These are phyloP conservation scores for Calosoma granatense DNA, from an alignment of 1,140 invertebrate genomes.

Conservation along the genomic window DNA sequence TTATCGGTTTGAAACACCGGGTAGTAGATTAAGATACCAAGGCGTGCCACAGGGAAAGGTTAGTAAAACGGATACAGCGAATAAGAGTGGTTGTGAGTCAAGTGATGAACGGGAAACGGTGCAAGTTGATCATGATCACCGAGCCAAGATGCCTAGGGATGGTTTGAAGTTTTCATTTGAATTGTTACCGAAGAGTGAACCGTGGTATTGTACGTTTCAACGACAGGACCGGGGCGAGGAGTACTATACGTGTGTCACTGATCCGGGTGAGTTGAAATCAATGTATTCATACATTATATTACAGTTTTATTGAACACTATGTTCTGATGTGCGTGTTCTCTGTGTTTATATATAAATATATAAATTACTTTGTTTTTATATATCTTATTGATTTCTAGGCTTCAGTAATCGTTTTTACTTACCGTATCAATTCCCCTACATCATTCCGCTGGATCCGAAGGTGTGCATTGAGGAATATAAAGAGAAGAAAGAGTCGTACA, in stretches of 20 bases:
- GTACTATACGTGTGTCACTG: conserved; percentile 38
- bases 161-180: conserved; percentile 64
- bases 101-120: neutral
- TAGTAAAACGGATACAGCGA: conserved; percentile 27
- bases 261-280: conserved; percentile 34
- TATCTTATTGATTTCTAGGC: too few species aligned
- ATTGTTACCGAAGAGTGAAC: conserved; percentile 54
- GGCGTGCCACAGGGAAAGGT: too few species aligned
- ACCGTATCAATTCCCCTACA: conserved; percentile 62
- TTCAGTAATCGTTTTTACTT: conserved; percentile 44
- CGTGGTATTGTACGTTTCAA: conserved; percentile 68
- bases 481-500: neutral
- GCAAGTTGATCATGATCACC: neutral
- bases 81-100: conserved; percentile 18
- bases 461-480: conserved; percentile 20
- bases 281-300: too few species aligned
- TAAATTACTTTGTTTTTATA: too few species aligned
- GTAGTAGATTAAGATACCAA: conserved; percentile 39
- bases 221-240: conserved; percentile 61
- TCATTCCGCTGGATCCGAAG: conserved; percentile 46
- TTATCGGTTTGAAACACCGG: conserved; percentile 50
- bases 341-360: too few species aligned
- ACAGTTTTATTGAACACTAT: too few species aligned
- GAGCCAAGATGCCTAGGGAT: neutral
- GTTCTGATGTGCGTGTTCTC: too few species aligned